Evolutionary conservation across 2,888 invertebrate species (phyloP), one percentile per base, ranked within the genome.

Genomic region (Operophtera brumata): DNA sequence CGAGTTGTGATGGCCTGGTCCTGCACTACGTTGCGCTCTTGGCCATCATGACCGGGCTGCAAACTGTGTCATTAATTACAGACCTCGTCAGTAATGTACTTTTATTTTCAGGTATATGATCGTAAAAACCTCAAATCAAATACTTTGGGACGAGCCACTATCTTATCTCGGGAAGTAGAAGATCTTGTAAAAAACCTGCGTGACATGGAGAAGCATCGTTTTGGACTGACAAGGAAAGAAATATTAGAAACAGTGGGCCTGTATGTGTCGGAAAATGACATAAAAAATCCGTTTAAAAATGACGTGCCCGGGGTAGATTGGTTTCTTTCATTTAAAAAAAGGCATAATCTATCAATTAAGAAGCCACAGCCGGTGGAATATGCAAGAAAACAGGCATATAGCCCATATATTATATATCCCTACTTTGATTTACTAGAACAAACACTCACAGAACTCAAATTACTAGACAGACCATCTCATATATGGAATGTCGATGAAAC

Each of bases 361-460:
- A 80, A 72, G 54, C 76, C 76, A 6, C 71, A 79, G 68, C 59
- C 64, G 25, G 70, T 77, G 5, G 76, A 78, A 62, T 63, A 66
- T 61, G 59, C 63, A n/a, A 41, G 65, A 8, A 65, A 66, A 61
- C 25, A 41, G 28, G 61, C 63, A 59, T 69, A 57, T 26, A 70
- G 49, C 28, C 66, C 67, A 20, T 30, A 14, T 35, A 41, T 60
- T 6, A 62, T 64, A 14, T 50, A 66, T 35, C 37, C 43, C 7
- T 69, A 67, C 39, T 69, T 63, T 55, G 59, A 67, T 51, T 49
- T 65, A 36, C 41, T 66, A 13, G 50, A 64, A 58, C 37, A 59
- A 20, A 60, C 59, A 35, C 9, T 65, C 8, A 42, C 46, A 11
- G 55, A 65, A 39, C 41, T 65, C 11, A 45, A 44, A 32, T 39